Evolutionary conservation across 2,113 vertebrate species (phyloP), one percentile per base, ranked within the genome.

Genomic region (Boulengeromyrus knoepffleri): DNA sequence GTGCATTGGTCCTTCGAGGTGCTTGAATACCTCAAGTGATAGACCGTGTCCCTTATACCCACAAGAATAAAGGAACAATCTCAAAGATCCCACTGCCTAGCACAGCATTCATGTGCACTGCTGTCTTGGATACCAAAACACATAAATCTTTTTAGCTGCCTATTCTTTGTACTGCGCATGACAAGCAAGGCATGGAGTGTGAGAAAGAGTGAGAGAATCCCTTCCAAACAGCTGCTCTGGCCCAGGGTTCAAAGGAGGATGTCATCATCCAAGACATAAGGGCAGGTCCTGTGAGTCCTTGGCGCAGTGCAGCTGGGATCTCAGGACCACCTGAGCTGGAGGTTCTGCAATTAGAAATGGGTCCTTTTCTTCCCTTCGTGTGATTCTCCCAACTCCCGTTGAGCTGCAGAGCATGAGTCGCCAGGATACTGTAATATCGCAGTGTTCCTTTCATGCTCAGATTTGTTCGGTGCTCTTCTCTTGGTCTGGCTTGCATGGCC

Each of bases 181-280:
- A 84, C 74, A 58, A n/a, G 80, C 39, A n/a, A 47, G 52, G 9
- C 10, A 58, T 45, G 50, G 39, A 89, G 39, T 92, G 93, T 93
- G 93, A 93, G 93, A 93, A 93, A 74, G 92, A 92, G 91, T 83
- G 36, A 39, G 84, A 91, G 93, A 92, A 92, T 90, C 52, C 39
- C 56, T 91, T 93, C 94, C 93, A 91, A 95, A 94, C 95, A 95
- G 95, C 94, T 95, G 95, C 93, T 94, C 92, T 93, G 93, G 91
- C 92, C 53, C 46, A 8, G 88, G 90, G 92, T 94, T 94, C 90
- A 94, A 47, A 93, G 45, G 90, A 91, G 91, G 87, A 88, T 88
- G 91, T 58, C 86, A 90, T 50, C 13, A 58, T 89, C 88, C 70
- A 8, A 86, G 52, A 45, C 46, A 50, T 39, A 52, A 84, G 58